These are phyloP conservation scores for Platichthys flesus DNA, from an alignment of 2,113 vertebrate species.

Conservation along the genomic window DNA sequence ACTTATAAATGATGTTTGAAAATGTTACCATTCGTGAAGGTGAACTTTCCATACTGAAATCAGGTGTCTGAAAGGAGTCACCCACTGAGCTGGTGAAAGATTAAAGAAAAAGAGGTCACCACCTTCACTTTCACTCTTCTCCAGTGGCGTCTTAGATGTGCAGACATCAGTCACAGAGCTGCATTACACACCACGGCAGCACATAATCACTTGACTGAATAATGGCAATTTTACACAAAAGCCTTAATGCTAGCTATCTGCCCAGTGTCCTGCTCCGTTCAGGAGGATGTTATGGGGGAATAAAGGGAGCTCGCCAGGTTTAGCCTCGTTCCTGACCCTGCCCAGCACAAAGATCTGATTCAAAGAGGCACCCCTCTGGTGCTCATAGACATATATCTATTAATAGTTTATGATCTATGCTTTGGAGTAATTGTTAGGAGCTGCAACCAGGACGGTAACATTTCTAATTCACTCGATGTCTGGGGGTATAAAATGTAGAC, in stretches of 20 bases:
- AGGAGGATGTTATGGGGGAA: constrained; percentile 50
- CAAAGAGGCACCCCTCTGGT: constrained; percentile 62
- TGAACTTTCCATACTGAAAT: constrained; percentile 10
- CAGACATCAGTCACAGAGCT: constrained; percentile 64
- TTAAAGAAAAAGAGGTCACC: constrained; percentile 53
- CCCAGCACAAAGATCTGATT: constrained; percentile 56
- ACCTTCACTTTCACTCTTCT: constrained; percentile 46
- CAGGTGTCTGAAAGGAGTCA: constrained; percentile 28
- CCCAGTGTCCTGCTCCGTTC: constrained; percentile 24
- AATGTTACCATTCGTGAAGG: background rate
- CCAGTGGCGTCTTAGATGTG: constrained; percentile 43
- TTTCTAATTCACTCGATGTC: constrained; percentile 75
- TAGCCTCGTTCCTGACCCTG: constrained; percentile 42
- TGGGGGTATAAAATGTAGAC: constrained; percentile 67
- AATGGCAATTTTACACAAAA: constrained; percentile 79
- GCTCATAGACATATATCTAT: constrained; percentile 71
- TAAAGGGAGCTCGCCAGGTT: constrained; percentile 44
- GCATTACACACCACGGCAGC: constrained; percentile 66
- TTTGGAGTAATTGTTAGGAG: constrained; percentile 80
- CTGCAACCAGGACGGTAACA: constrained; percentile 71
- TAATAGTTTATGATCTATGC: constrained; percentile 80
- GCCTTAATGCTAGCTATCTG: constrained; percentile 59
- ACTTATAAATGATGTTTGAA: constrained; percentile 6
- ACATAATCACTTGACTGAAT: constrained; percentile 78
- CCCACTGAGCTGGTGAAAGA: constrained; percentile 1